Conservation (phyloP, 1,140 invertebrate species). For the Drosophila lini region DNA sequence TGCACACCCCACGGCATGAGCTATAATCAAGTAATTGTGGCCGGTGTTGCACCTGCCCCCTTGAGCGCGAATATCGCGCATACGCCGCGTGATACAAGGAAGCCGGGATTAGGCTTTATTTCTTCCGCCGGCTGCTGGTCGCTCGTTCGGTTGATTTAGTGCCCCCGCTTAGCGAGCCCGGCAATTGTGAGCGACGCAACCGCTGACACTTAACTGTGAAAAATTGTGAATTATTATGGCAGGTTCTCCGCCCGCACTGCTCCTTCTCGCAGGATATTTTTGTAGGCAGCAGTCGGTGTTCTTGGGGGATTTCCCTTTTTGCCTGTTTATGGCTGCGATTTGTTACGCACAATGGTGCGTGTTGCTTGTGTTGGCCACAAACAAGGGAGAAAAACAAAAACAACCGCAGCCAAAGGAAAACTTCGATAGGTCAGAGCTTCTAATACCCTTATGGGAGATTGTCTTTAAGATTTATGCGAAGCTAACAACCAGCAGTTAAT, state of each 20-base stretch:
- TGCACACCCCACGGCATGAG: background rate
- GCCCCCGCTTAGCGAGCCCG: constrained; percentile 60
- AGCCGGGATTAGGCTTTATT: constrained; percentile 48
- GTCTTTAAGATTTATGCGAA: constrained; percentile 11
- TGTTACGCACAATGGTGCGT: constrained; percentile 79
- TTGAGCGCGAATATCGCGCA: constrained; percentile 43
- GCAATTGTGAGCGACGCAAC: constrained; percentile 66
- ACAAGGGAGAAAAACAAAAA: constrained; percentile 27
- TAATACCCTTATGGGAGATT: constrained; percentile 17
- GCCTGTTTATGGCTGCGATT: constrained; percentile 78
- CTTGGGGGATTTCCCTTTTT: constrained; percentile 54
- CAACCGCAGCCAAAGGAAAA: constrained; percentile 8
- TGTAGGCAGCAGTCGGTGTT: constrained; percentile 48
- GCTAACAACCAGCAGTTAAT: constrained; percentile 3
- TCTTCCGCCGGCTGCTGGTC: constrained; percentile 23
- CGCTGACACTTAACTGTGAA: constrained; percentile 81
- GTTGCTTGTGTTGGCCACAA: constrained; percentile 71
- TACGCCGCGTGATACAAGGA: constrained; percentile 57
- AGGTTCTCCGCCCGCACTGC: constrained; percentile 26
- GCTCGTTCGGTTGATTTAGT: constrained; percentile 71
- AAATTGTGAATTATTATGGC: constrained; percentile 83
- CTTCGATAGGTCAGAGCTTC: constrained; percentile 11
- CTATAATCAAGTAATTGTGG: constrained; percentile 71
- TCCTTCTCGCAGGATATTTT: constrained; percentile 15
- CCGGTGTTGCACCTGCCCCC: constrained; percentile 52